A percentile compares a stretch with the other conserved stretches of the same genome.
phyloP scores from a whole-genome alignment of 2,797 vertebrate genomes.

The Octomys mimax region DNA sequence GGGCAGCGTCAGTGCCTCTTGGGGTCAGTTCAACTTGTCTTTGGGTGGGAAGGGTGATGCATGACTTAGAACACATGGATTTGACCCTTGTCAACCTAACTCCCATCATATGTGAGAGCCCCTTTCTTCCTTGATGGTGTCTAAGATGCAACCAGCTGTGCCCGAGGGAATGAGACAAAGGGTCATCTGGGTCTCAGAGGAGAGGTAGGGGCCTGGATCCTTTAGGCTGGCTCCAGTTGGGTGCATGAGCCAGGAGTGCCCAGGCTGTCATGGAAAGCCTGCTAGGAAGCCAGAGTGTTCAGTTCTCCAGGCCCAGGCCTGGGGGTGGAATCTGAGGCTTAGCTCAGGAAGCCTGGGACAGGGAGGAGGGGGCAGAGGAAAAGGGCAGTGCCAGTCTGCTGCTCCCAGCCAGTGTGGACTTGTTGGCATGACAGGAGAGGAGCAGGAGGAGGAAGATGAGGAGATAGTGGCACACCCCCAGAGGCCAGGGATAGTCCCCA shows the following conservation, averaged over 20 bases:
- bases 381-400: accelerated
- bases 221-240: not conserved
- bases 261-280: too few species aligned
- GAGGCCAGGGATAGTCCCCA: not conserved
- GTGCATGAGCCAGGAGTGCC: too few species aligned
- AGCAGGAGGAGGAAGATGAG: too few species aligned
- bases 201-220: not conserved
- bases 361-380: not conserved
- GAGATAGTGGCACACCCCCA: not conserved
- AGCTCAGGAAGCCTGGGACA: not conserved
- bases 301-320: not conserved
- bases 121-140: not conserved
- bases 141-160: not conserved
- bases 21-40: not conserved
- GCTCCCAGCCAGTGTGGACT: not conserved
- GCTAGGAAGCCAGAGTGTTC: not conserved
- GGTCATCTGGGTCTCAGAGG: not conserved
- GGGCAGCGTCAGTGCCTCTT: not conserved
- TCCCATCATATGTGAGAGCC: not conserved
- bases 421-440: not conserved
- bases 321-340: not conserved
- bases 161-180: not conserved
- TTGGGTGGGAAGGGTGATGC: not conserved
- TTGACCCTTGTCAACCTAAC: not conserved
- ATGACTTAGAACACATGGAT: not conserved